phyloP scores from a whole-genome alignment of 2,113 vertebrate species.

The Erinaceus europaeus region DNA sequence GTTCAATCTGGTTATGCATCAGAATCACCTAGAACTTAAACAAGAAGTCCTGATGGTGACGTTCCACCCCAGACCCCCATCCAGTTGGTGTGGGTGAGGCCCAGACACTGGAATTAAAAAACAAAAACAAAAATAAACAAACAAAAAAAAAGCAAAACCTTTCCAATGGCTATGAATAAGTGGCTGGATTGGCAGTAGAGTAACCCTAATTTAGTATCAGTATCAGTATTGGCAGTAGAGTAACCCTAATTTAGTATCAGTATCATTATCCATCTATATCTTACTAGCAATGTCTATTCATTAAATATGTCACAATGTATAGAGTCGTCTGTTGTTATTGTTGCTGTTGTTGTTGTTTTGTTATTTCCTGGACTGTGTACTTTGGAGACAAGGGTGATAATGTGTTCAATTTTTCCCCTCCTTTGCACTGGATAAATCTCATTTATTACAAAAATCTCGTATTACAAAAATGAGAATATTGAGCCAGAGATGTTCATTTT shows the following conservation, averaged over 20 bases:
- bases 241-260: no score
- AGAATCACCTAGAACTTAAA: background rate
- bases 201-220: no score
- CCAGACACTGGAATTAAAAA: background rate
- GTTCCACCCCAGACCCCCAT: background rate
- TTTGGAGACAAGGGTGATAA: background rate
- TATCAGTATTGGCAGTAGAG: no score
- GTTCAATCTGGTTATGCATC: background rate
- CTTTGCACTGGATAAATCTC: background rate
- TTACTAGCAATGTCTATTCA: background rate
- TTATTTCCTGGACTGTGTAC: background rate
- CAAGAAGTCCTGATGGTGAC: background rate
- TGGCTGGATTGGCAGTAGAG: background rate
- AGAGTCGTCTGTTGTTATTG: background rate
- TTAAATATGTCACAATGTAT: background rate
- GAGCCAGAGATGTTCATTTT: background rate
- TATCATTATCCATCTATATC: background rate
- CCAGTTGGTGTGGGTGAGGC: background rate
- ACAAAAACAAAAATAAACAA: no score
- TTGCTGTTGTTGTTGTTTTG: background rate
- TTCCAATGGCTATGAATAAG: background rate
- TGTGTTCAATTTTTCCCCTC: background rate
- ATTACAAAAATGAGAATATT: background rate
- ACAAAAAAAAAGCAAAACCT: no score
- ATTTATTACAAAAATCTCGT: no score